Conservation (phyloP, 1,140 invertebrate species). For the Drosophila melanogaster region Release_6_plus_ISO1_MT NT_033777.3:21356001-21356500, state of each 20-base stretch:
- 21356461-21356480: constrained; percentile 65
- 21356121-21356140: constrained; percentile 71
- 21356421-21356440: constrained; percentile 30
- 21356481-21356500: constrained; percentile 62
- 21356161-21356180: constrained; percentile 59
- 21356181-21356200: constrained; percentile 57
- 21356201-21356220: constrained; percentile 5
- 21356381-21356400: constrained; percentile 11
- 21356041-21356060: constrained; percentile 81
- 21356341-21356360: constrained; percentile 5
- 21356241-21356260: constrained; percentile 45
- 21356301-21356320: neutral
- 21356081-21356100: constrained; percentile 78
- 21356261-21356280: constrained; percentile 11
- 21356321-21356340: neutral
- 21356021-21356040: constrained; percentile 75
- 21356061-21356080: constrained; percentile 84
- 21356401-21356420: constrained; percentile 36
- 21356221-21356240: constrained; percentile 16
- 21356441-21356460: constrained; percentile 57
- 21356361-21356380: constrained; percentile 34
- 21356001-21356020: constrained; percentile 36
- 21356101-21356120: constrained; percentile 78
- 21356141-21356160: constrained; percentile 60
- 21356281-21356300: neutral